A percentile compares a stretch with the other conserved stretches of the same genome.
Evolutionary conservation across 2,888 invertebrate species (phyloP).

Genomic region (Nymphalis urticae): DNA sequence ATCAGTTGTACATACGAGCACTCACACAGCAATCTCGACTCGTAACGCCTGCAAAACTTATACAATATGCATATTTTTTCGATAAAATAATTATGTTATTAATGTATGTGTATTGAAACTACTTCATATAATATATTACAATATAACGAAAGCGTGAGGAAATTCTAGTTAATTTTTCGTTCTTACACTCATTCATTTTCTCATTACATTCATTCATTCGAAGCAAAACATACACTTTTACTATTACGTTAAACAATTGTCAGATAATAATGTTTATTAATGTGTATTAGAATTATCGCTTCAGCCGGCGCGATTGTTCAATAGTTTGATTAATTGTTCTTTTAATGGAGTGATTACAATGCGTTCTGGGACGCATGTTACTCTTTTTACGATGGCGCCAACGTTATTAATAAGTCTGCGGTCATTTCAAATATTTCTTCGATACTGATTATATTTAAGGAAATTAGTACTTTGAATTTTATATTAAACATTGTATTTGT

Average conservation of each 20-base stretch:
- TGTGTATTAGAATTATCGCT: slow-evolving; percentile 44
- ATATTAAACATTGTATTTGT: neutral
- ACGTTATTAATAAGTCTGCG: slow-evolving; percentile 26
- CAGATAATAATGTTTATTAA: slow-evolving; percentile 7
- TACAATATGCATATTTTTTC: too few relatives aligned
- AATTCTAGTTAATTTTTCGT: neutral
- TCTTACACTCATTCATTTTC: neutral
- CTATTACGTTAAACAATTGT: slow-evolving; percentile 6
- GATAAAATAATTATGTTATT: too few relatives aligned
- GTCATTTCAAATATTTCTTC: slow-evolving; percentile 13
- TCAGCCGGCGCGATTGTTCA: slow-evolving; percentile 36
- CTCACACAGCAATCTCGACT: too few relatives aligned
- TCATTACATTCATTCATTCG: neutral
- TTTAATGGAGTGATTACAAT: slow-evolving; percentile 58
- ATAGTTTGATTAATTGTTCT: slow-evolving; percentile 59
- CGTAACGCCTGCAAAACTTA: too few relatives aligned
- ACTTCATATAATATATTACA: too few relatives aligned
- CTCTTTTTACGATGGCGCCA: slow-evolving; percentile 22
- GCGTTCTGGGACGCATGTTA: slow-evolving; percentile 23
- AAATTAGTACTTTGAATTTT: too few relatives aligned
- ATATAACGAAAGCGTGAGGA: neutral
- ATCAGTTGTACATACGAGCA: too few relatives aligned
- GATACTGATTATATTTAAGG: neutral
- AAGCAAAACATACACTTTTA: slow-evolving; percentile 3
- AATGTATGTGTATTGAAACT: too few relatives aligned